Base-by-base conservation (phyloP, 2,888 invertebrate genomes). In the Calliscelio sp. region DNA sequence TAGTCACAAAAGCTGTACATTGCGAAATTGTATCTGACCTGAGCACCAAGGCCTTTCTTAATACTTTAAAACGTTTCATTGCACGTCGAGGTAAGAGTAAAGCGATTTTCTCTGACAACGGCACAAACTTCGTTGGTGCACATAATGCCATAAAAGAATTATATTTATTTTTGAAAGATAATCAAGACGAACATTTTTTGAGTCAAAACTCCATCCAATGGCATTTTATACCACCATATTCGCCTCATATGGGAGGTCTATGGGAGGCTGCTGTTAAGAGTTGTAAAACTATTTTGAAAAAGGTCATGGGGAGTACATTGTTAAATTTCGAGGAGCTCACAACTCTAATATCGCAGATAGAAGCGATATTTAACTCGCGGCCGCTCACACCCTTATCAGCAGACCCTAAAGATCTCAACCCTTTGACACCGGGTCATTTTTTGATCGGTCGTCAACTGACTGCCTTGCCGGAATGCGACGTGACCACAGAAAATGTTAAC, bases 191-290 rank as follows among this genome's bases (percentile, higher is more conserved):
- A 18, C 35, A 74, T 16, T 74, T 57, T 20, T 49, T 46, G 14
- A 38, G 41, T 8, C 16, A 61, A 14, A 32, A 78, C 2, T 32
- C 20, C 20, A 70, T 86, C 7, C 35, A 68, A 8, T 90, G 88
- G 89, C 68, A 87, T 18, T 90, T 89, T 61, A 88, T 85, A 28
- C 87, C 88, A 3, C 85, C 88, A 10, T 53, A 70, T 32, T 71
- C 87, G 7, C 88, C 87, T 4, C 86, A 89, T 61, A 87, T 87
- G 44, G 89, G 89, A 6, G 89, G 89, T 25, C 53, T 53, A 5
- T 53, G 53, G 53, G 53, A 53, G 20, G 25, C 53, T 11, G 53
- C 53, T 2, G 86, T 89, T 0, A 88, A 89, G 35, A 78, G 85
- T 0, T 84, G 85, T 1, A 89, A 89, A 63, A 63, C 38, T 53